phyloP scores from a whole-genome alignment of 2,888 invertebrate genomes.

The Agrenia bidenticulata region DNA sequence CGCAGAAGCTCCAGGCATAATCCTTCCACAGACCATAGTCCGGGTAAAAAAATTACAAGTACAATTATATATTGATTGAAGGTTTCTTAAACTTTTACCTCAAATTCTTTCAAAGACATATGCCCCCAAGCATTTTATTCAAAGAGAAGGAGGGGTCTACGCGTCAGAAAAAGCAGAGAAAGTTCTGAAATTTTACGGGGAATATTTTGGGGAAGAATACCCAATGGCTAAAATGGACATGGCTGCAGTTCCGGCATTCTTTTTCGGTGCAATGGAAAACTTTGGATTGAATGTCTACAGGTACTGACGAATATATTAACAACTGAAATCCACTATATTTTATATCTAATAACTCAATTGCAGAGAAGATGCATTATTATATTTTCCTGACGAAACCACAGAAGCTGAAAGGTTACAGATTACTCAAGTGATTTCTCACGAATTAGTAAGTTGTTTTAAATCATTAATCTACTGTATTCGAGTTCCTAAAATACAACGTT shows the following conservation, averaged over 20 bases:
- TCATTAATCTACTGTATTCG: neutral
- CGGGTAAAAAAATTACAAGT: conserved; percentile 17
- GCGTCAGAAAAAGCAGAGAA: conserved; percentile 20
- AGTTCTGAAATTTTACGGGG: conserved; percentile 18
- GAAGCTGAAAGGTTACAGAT: conserved; percentile 15
- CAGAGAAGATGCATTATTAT: conserved; percentile 18
- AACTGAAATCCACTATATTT: neutral
- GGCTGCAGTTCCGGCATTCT: conserved; percentile 28
- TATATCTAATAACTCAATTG: neutral
- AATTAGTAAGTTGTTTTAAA: conserved; percentile 4
- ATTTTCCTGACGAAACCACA: conserved; percentile 18
- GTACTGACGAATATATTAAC: conserved; percentile 18
- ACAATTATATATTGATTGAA: neutral
- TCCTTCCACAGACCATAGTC: conserved; percentile 24
- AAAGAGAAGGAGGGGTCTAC: conserved; percentile 21
- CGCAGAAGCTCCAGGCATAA: conserved; percentile 22
- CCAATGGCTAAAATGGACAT: conserved; percentile 32
- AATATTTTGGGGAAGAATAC: conserved; percentile 25
- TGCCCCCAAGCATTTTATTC: conserved; percentile 24
- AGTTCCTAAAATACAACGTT: neutral
- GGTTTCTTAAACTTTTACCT: too few species aligned
- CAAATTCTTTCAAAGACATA: conserved; percentile 21
- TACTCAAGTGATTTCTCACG: conserved; percentile 14
- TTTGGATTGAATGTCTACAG: conserved; percentile 28
- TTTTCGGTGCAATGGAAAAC: conserved; percentile 36